These are phyloP conservation scores for Drosophila ercepeae DNA, from an alignment of 1,140 invertebrate genomes.

Conservation along the genomic window DNA sequence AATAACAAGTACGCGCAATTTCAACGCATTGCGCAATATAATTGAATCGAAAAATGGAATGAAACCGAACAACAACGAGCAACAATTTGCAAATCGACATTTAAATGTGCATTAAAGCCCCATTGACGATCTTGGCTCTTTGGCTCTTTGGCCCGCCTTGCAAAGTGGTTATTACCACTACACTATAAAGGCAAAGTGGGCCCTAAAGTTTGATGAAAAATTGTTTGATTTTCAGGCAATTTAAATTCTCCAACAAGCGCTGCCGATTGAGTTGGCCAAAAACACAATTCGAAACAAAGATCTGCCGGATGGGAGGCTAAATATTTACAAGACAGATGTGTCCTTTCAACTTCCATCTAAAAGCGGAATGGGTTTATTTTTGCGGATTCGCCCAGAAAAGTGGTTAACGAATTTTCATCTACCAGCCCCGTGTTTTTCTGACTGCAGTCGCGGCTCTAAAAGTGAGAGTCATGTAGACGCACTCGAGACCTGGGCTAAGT, in stretches of 20 bases:
- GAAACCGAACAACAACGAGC: conserved; percentile 59
- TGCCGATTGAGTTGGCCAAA: no score
- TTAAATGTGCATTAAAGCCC: conserved; percentile 70
- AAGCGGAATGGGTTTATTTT: no score
- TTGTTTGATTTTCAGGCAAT: no score
- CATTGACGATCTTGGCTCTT: conserved; percentile 34
- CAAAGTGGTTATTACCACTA: conserved; percentile 36
- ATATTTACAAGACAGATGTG: no score
- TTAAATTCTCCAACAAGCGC: no score
- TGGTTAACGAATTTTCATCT: no score
- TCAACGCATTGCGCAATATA: conserved; percentile 77
- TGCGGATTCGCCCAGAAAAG: no score
- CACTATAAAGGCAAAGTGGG: not conserved
- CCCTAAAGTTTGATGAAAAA: not conserved
- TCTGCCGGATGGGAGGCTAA: no score
- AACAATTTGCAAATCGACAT: conserved; percentile 79
- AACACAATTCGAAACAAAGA: no score
- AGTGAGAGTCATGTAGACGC: conserved; percentile 80
- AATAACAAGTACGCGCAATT: conserved; percentile 74
- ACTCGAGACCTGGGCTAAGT: conserved; percentile 70
- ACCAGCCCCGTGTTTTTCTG: conserved; percentile 9
- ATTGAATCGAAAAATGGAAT: conserved; percentile 60
- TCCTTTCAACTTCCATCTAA: no score
- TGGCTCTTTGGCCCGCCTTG: conserved; percentile 23
- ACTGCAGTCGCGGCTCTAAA: conserved; percentile 40